Evolutionary conservation across 2,888 invertebrate species (phyloP).

Genomic region (Resseliella maxima): DNA sequence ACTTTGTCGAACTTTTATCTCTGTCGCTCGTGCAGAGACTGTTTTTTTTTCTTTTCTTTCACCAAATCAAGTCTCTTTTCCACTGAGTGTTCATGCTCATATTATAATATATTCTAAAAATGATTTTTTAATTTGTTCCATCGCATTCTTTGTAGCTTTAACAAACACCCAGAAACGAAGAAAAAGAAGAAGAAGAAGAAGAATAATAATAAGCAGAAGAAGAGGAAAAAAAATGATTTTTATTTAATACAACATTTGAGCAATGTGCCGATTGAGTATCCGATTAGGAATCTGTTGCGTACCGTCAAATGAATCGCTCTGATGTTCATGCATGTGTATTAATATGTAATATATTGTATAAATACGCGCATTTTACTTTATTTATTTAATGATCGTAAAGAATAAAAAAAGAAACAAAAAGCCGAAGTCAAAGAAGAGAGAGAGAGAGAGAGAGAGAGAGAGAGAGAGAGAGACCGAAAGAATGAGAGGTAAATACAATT

Average conservation of each 20-base stretch:
- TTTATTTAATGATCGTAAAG: slow-evolving; percentile 36
- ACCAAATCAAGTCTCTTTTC: background rate
- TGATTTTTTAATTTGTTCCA: slow-evolving; percentile 48
- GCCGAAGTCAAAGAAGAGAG: background rate
- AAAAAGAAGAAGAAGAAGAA: too few relatives aligned
- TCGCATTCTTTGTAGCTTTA: slow-evolving; percentile 31
- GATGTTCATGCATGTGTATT: slow-evolving; percentile 12
- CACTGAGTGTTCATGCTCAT: background rate
- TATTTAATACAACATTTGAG: slow-evolving; percentile 36
- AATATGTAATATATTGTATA: slow-evolving; percentile 23
- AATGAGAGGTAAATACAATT: background rate
- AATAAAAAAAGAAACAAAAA: background rate
- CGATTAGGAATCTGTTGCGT: background rate
- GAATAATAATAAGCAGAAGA: too few relatives aligned
- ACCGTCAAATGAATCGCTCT: background rate
- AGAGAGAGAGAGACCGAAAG: background rate
- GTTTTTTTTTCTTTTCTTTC: background rate
- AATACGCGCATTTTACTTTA: slow-evolving; percentile 39
- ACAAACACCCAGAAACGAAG: background rate
- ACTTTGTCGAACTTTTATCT: background rate
- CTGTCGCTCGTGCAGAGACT: background rate
- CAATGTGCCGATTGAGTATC: slow-evolving; percentile 30
- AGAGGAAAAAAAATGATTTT: too few relatives aligned
- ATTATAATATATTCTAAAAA: slow-evolving; percentile 33
- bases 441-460: background rate